These are phyloP conservation scores for Takifugu ocellatus DNA, from an alignment of 2,797 vertebrate species.

Conservation along the genomic window DNA sequence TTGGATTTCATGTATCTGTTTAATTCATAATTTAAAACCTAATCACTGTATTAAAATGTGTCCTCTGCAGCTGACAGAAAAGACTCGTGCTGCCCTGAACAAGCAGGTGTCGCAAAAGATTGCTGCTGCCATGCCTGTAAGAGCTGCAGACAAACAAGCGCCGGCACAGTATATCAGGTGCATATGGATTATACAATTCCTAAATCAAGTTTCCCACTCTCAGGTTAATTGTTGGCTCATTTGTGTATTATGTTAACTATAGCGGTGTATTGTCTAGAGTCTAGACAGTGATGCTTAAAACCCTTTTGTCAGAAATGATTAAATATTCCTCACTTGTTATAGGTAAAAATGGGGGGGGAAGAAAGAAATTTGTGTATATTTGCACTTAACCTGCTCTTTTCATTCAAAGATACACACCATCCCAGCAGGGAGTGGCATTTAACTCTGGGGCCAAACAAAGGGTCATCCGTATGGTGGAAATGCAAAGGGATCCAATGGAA, in stretches of 20 bases:
- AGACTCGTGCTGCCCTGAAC: constrained; percentile 89
- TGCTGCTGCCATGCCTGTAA: constrained; percentile 96
- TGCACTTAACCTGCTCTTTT: constrained; percentile 8
- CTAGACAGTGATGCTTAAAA: no score
- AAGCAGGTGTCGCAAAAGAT: constrained; percentile 98
- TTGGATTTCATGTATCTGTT: neutral
- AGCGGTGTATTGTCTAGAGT: no score
- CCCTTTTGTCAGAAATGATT: no score
- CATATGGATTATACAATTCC: neutral
- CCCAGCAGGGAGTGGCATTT: constrained; percentile 97
- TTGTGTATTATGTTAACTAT: no score
- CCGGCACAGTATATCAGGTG: constrained; percentile 98
- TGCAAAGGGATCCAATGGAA: constrained; percentile 99
- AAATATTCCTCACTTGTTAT: neutral
- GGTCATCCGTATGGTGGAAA: constrained; percentile 99
- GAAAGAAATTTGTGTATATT: neutral
- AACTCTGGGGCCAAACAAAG: constrained; percentile 98
- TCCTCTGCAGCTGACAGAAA: constrained; percentile 88
- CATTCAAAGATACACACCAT: constrained; percentile 88
- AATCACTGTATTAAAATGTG: constrained; percentile 13
- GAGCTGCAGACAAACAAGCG: constrained; percentile 96
- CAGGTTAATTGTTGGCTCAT: no score
- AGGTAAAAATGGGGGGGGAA: neutral
- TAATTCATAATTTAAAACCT: neutral
- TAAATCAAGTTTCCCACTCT: no score